Percentiles rank a stretch among this genome's conserved stretches.
These are phyloP conservation scores for Hyperoplus immaculatus DNA, from an alignment of 2,797 vertebrate species.

Conservation along the genomic window DNA sequence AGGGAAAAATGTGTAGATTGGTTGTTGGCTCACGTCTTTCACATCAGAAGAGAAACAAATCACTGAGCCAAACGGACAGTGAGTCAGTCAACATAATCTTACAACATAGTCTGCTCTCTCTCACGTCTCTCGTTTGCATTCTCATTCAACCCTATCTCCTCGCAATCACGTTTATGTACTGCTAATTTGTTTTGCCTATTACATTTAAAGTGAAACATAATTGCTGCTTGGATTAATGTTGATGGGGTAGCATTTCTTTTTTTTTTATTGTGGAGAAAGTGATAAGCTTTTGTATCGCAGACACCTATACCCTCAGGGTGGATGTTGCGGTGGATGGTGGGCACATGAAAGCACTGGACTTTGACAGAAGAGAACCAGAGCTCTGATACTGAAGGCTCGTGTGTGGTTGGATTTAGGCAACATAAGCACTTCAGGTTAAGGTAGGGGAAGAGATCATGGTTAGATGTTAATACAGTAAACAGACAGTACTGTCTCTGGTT, in stretches of 20 bases:
- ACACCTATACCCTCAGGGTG: background rate
- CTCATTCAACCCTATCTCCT: slow-evolving; percentile 4
- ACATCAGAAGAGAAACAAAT: slow-evolving; percentile 25
- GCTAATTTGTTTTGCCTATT: slow-evolving; percentile 13
- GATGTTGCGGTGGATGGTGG: background rate
- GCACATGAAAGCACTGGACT: background rate
- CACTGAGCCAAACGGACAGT: slow-evolving; percentile 8
- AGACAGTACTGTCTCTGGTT: background rate
- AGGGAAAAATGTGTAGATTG: slow-evolving; percentile 5
- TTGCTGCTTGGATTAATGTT: slow-evolving; percentile 1
- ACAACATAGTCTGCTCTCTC: background rate
- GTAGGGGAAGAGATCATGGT: background rate
- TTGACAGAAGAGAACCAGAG: background rate
- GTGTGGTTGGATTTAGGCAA: background rate
- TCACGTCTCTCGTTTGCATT: background rate
- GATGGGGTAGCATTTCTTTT: background rate
- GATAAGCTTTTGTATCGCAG: background rate
- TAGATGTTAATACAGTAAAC: background rate
- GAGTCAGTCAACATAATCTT: slow-evolving; percentile 15
- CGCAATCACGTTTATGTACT: background rate
- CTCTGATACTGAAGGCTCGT: background rate
- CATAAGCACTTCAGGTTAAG: slow-evolving; percentile 2
- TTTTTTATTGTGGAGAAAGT: background rate
- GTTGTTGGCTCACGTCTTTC: slow-evolving; percentile 24
- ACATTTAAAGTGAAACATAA: slow-evolving; percentile 19